Evolutionary conservation across 2,888 invertebrate genomes (phyloP), one percentile per base, ranked within the genome.

Genomic region (Drosophila fulvimacula): DNA sequence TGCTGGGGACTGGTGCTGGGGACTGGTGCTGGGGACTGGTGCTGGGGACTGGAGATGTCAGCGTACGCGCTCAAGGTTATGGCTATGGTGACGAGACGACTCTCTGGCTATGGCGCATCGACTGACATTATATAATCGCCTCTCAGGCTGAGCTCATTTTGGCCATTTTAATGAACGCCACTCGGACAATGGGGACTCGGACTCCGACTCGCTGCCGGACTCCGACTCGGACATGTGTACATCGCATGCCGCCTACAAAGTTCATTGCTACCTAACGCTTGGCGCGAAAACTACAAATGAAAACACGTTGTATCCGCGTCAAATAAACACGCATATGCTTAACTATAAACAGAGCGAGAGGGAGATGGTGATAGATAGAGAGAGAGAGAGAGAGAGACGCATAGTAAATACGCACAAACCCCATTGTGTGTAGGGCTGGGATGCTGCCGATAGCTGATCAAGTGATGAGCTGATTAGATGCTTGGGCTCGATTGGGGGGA

Each of bases 1-100:
- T 34, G 24, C 24, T 24, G 24, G 3, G 2, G 34, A n/a, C 38
- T 38, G 38, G n/a, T 38, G 30, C 30, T 30, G 30, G 10, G 6
- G 36, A 27, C 38, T 38, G 38, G n/a, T 38, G 30, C 30, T 30
- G 30, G 10, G 6, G 36, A 27, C 15, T 38, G 48, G 17, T 44
- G 11, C n/a, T 36, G 44, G 62, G 39, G 27, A 52, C 51, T 51
- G 52, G 44, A 84, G 83, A 76, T 87, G 82, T 83, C 82, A 83
- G 88, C 81, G 88, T 64, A 80, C 82, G 88, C 74, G 55, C 78
- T 74, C 82, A 83, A 83, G 82, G 82, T 84, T 87, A 82, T 46
- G 56, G 52, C 65, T 69, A 41, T 48, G 67, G 19, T 51, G 38
- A 30, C 62, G 38, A 39, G 48, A 61, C 67, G 51, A 60, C 52